Evolutionary conservation across 2,113 vertebrate genomes (phyloP).

Genomic region (rat (Rattus norvegicus)): DNA sequence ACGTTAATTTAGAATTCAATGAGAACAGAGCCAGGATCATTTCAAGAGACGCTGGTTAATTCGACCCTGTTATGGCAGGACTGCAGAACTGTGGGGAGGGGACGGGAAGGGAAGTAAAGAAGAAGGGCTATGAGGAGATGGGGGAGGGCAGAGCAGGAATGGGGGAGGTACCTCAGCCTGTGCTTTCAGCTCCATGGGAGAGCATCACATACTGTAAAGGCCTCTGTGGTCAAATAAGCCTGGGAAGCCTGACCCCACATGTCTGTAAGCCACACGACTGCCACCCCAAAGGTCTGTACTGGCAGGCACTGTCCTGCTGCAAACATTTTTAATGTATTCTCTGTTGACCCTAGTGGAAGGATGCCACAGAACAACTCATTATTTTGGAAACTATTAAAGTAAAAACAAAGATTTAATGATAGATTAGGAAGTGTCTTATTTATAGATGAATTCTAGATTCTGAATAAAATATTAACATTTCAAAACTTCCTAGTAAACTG

Average conservation of each 20-base stretch:
- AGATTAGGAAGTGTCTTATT: neutral
- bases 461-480: slow-evolving; percentile 38
- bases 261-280: neutral
- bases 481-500: neutral
- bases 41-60: neutral
- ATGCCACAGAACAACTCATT: neutral
- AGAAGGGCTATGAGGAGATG: neutral
- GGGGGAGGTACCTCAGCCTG: neutral
- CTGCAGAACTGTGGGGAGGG: neutral
- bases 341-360: neutral
- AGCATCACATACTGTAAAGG: neutral
- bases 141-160: neutral
- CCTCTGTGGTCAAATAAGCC: neutral
- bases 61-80: neutral
- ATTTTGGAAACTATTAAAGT: slow-evolving; percentile 27
- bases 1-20: neutral
- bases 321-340: neutral
- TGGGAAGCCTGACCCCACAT: neutral
- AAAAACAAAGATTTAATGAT: slow-evolving; percentile 1
- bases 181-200: neutral
- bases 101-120: neutral
- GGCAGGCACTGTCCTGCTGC: neutral
- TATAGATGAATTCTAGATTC: neutral
- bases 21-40: neutral
- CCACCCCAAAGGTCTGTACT: neutral